Evolutionary conservation across 2,888 invertebrate genomes (phyloP), one percentile per base, ranked within the genome.

Genomic region (Pimpla rufipes): DNA sequence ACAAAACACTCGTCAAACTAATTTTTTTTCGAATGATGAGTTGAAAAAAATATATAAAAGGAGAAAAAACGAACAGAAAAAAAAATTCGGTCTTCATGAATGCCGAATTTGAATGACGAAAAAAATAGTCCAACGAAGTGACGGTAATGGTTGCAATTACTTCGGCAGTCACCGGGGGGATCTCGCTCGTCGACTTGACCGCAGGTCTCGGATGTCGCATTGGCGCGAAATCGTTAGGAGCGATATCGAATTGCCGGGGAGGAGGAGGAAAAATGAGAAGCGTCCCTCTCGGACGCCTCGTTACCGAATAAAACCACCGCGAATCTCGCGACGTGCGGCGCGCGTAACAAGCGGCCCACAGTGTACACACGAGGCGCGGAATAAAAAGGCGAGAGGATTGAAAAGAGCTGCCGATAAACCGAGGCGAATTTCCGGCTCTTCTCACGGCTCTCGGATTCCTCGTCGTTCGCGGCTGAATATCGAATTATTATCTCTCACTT

Each of bases 401-500:
- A 66, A 40, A 75, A 40, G 55, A 40, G 16, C 55, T 66, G 64
- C 77, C 59, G 62, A 78, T 67, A 45, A 23, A 29, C 6, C 45
- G 45, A 13, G 21, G 18, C 40, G n/a, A 70, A 66, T 55, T 75
- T 75, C 45, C 47, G 50, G 68, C 68, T 57, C 50, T 68, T 78
- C 77, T 59, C 77, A 78, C 77, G 42, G 13, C 68, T 68, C 45
- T 78, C 70, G 35, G 23, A 11, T 78, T 68, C 16, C 59, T 23
- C 21, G 37, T 55, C 16, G 16, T 3, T 18, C 70, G 21, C 55
- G 18, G 45, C 35, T 52, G 40, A 29, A 70, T 78, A 78, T 78
- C 78, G 78, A 70, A 62, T 78, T 78, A 42, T 42, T 8, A 8
- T 6, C 7, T 42, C 3, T 29, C 29, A 5, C 29, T 29, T 29